Percentiles rank a stretch among this genome's conserved stretches.
These are phyloP conservation scores for Manduca sexta DNA, from an alignment of 1,140 invertebrate genomes.

Conservation along the genomic window DNA sequence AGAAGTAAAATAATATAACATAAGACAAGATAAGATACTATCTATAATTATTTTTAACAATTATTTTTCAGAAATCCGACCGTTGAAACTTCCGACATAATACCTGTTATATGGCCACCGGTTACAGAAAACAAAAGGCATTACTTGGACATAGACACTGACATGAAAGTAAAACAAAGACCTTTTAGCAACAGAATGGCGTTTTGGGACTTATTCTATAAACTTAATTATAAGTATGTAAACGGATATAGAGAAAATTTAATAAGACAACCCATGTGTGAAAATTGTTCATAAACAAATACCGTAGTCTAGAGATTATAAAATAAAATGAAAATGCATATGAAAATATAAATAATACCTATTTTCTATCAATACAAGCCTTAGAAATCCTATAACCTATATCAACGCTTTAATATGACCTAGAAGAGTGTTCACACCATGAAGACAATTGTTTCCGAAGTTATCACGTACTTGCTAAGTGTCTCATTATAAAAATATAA, in stretches of 20 bases:
- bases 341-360: too few species aligned
- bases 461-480: not conserved
- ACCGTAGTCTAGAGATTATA: not conserved
- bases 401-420: too few species aligned
- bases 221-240: conserved; percentile 10
- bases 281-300: too few species aligned
- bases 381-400: too few species aligned
- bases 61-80: conserved; percentile 25
- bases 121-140: conserved; percentile 3
- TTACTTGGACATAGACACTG: conserved; percentile 20
- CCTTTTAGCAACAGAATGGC: conserved; percentile 18
- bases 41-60: too few species aligned
- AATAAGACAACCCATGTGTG: too few species aligned
- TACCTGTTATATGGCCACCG: conserved; percentile 20
- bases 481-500: not conserved
- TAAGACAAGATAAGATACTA: too few species aligned
- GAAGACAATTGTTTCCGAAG: not conserved
- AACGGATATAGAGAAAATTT: conserved; percentile 1
- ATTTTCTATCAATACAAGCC: too few species aligned
- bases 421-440: too few species aligned
- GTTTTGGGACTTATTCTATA: conserved; percentile 32
- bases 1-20: too few species aligned
- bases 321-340: too few species aligned
- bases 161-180: conserved; percentile 10
- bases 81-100: conserved; percentile 14